These are phyloP conservation scores for Chelonus insularis DNA, from an alignment of 1,140 invertebrate species.

Conservation along the genomic window DNA sequence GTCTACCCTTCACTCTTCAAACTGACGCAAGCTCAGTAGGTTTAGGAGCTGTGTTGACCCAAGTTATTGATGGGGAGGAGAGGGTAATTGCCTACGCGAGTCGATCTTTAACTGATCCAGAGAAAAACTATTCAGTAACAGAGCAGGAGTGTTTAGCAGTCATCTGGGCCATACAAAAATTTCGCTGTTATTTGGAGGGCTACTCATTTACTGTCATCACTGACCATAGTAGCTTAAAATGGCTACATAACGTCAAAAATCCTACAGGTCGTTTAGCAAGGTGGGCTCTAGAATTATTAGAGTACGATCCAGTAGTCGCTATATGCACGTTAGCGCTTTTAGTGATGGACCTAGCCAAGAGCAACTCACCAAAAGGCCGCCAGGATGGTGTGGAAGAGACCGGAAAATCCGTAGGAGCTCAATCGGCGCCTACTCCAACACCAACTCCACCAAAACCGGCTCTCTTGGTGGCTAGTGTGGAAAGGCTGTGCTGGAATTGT, in stretches of 20 bases:
- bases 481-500: background rate
- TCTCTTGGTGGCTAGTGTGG: background rate
- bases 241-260: constrained; percentile 9
- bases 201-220: background rate
- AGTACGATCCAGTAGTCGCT: too few species aligned
- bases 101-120: background rate
- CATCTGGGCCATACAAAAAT: constrained; percentile 2
- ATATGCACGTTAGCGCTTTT: too few species aligned
- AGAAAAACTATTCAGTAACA: constrained; percentile 7
- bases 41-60: background rate
- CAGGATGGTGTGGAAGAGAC: too few species aligned
- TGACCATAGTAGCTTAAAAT: constrained; percentile 9
- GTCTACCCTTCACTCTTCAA: constrained; percentile 17
- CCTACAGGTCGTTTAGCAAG: background rate
- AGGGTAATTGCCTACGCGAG: constrained; percentile 4
- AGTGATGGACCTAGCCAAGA: too few species aligned
- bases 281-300: background rate
- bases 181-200: constrained; percentile 9
- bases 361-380: too few species aligned
- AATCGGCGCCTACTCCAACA: too few species aligned
- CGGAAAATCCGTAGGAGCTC: too few species aligned
- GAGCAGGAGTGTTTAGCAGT: constrained; percentile 13
- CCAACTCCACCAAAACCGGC: too few species aligned
- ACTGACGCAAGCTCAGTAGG: constrained; percentile 8
- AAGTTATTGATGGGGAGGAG: background rate